phyloP scores from a whole-genome alignment of 2,888 invertebrate genomes.

The Melolontha melolontha region DNA sequence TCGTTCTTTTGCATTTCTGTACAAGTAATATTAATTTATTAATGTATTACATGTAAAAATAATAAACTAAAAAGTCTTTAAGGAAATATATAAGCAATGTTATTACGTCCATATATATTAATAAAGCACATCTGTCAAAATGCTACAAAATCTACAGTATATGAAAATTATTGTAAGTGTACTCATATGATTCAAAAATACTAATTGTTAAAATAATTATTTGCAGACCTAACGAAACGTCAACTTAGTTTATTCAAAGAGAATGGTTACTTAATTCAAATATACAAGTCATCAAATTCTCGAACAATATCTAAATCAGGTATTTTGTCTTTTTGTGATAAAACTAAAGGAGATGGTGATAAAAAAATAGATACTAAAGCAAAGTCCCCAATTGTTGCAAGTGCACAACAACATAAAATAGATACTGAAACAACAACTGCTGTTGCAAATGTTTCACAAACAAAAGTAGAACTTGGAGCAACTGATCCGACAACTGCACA shows the following conservation, averaged over 20 bases:
- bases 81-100: constrained; percentile 49
- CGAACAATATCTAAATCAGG: constrained; percentile 31
- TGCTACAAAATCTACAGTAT: constrained; percentile 42
- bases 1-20: not conserved
- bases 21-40: constrained; percentile 7
- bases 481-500: not conserved
- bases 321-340: constrained; percentile 35
- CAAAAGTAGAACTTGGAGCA: constrained; percentile 26
- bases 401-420: constrained; percentile 16
- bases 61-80: constrained; percentile 10
- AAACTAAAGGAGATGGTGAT: constrained; percentile 13
- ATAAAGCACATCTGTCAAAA: constrained; percentile 53
- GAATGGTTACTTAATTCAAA: constrained; percentile 44
- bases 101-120: constrained; percentile 53
- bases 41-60: constrained; percentile 18
- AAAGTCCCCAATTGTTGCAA: constrained; percentile 1
- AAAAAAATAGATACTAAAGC: constrained; percentile 6
- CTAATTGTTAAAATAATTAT: constrained; percentile 4
- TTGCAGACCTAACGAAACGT: constrained; percentile 48
- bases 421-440: not conserved
- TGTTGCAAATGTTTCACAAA: not conserved
- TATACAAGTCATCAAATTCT: constrained; percentile 35
- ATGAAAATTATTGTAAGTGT: constrained; percentile 38
- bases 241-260: constrained; percentile 50
- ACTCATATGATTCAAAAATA: not conserved